Evolutionary conservation across 2,113 vertebrate species (phyloP), one percentile per base, ranked within the genome.

Genomic region (Platichthys flesus): DNA sequence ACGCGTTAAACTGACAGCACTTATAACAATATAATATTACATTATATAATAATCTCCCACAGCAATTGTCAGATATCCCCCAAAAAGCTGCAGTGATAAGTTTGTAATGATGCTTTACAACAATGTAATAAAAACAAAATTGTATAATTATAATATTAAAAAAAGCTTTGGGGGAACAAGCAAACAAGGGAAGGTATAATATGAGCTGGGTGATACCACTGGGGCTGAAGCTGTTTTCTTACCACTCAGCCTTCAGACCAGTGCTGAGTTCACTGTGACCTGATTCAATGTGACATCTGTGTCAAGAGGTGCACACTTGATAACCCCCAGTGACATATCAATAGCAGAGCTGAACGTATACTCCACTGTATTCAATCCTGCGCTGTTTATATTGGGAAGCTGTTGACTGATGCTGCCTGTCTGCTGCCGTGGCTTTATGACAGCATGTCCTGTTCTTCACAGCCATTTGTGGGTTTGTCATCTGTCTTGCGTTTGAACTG

Each of bases 321-420:
- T 78, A 72, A 74, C 71, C 83, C 78, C 79, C 6, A 51, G 82
- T 73, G 82, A 78, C 78, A 58, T 78, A 81, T 85, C 83, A 62
- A 64, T 81, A 9, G 60, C 78, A 45, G 65, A 26, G 40, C 40
- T 20, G 35, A 62, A 66, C 56, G 35, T 13, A 14, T 13, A 49
- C 61, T 14, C 1, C 1, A 5, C 55, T 71, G 64, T 12, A 76
- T 76, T 72, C 82, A 57, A 45, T 56, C 37, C 59, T 23, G 28
- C 59, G 13, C 13, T 74, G 78, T 74, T 85, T 77, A 37, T 45
- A 58, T 28, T 10, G 26, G 21, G 13, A 1, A 9, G 45, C 52
- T 1, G 16, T 9, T 80, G 74, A 71, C 64, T 73, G 74, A 74
- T 77, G 78, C 64, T 9, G 64, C 78, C 83, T 71, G 74, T 81